phyloP scores from a whole-genome alignment of 2,888 invertebrate genomes.

The Escarpia spicata region DNA sequence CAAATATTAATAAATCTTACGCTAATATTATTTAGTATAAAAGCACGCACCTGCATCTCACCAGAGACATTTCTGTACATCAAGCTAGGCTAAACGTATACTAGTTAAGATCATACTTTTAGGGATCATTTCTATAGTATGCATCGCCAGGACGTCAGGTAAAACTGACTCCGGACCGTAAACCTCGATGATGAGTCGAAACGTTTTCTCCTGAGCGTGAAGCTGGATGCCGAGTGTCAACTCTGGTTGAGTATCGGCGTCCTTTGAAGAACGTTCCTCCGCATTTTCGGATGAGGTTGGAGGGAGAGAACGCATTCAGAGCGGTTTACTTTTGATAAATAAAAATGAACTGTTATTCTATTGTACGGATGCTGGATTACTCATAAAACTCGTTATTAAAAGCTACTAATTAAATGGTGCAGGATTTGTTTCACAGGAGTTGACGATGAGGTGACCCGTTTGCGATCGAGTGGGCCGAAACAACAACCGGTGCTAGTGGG shows the following conservation, averaged over 20 bases:
- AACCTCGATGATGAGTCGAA: conserved; percentile 6
- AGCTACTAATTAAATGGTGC: no score
- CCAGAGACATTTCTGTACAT: background rate
- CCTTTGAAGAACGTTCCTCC: background rate
- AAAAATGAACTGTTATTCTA: no score
- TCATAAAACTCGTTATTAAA: no score
- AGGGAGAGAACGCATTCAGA: conserved; percentile 8
- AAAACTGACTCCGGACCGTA: conserved; percentile 13
- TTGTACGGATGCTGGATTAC: no score
- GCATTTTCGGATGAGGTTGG: background rate
- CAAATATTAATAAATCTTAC: background rate
- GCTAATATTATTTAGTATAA: background rate
- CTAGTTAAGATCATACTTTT: background rate
- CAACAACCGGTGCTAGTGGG: no score
- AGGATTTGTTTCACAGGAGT: no score
- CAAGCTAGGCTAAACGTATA: background rate
- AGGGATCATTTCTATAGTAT: background rate
- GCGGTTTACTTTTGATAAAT: background rate
- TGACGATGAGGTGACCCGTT: no score
- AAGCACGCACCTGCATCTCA: background rate
- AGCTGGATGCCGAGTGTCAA: background rate
- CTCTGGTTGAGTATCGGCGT: background rate
- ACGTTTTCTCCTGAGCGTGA: background rate
- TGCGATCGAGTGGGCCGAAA: no score
- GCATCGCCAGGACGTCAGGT: background rate